A percentile compares a stretch with the other conserved stretches of the same genome.
Conservation (phyloP, 2,113 vertebrate species). For the Ciconia maguari region DNA sequence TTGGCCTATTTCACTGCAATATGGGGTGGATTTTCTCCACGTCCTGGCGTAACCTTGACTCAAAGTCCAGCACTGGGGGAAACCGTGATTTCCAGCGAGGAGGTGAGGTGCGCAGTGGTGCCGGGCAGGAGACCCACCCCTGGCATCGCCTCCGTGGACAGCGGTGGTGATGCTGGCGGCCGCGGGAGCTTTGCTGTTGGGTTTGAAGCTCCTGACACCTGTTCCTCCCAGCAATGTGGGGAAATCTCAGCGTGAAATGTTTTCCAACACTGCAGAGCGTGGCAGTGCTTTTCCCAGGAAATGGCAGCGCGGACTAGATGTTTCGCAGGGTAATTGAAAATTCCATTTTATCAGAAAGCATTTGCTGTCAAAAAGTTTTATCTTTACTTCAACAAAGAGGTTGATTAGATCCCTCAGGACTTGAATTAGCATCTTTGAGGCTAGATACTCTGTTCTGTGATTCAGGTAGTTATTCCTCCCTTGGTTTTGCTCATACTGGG, state of each 20-base stretch:
- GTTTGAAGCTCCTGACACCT: neutral
- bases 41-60: neutral
- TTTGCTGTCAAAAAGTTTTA: constrained; percentile 82
- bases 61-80: neutral
- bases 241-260: constrained; percentile 44
- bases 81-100: neutral
- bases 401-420: constrained; percentile 78
- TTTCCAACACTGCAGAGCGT: constrained; percentile 47
- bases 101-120: rapidly evolving
- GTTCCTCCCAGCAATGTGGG: neutral
- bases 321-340: constrained; percentile 79
- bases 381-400: constrained; percentile 81
- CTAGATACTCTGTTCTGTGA: constrained; percentile 73
- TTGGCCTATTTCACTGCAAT: neutral
- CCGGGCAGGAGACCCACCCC: neutral
- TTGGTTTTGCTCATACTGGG: constrained; percentile 59
- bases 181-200: rapidly evolving
- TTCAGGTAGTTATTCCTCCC: constrained; percentile 73
- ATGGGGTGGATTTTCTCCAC: neutral
- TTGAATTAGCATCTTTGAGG: constrained; percentile 78
- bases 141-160: rapidly evolving
- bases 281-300: constrained; percentile 34
- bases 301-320: constrained; percentile 69
- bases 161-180: rapidly evolving
- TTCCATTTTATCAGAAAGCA: constrained; percentile 81